phyloP scores from a whole-genome alignment of 2,113 vertebrate genomes.

The Balaenoptera acutorostrata region DNA sequence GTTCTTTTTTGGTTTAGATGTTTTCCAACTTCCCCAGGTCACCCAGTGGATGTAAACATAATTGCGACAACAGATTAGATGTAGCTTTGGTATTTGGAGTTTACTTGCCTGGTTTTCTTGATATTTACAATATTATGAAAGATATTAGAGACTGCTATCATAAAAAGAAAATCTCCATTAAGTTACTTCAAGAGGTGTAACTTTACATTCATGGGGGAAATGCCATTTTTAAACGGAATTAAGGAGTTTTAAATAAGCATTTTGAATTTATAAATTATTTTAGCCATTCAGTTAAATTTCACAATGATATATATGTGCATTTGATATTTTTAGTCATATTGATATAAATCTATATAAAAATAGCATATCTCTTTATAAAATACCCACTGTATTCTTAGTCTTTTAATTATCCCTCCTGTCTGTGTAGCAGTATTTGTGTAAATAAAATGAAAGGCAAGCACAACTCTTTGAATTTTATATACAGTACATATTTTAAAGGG shows the following conservation, averaged over 20 bases:
- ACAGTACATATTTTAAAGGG: neutral
- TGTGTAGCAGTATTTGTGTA: neutral
- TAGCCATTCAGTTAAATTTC: neutral
- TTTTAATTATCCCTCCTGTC: neutral
- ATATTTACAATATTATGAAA: neutral
- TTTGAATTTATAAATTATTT: slow-evolving; percentile 30
- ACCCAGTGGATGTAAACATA: neutral
- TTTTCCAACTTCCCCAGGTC: neutral
- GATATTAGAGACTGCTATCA: neutral
- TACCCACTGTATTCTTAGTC: neutral
- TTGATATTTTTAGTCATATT: neutral
- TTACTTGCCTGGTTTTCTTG: neutral
- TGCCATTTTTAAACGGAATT: neutral
- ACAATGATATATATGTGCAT: neutral
- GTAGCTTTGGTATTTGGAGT: neutral
- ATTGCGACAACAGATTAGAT: neutral
- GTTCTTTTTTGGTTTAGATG: neutral
- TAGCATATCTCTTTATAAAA: neutral
- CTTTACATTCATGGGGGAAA: neutral
- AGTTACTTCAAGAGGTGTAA: neutral
- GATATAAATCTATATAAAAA: neutral
- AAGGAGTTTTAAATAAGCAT: neutral
- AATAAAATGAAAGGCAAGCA: neutral
- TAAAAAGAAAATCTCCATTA: neutral
- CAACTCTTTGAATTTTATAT: neutral